Percentiles rank a stretch among this genome's conserved stretches.
These are phyloP conservation scores for Carposina sasakii DNA, from an alignment of 1,140 invertebrate genomes.

Conservation along the genomic window DNA sequence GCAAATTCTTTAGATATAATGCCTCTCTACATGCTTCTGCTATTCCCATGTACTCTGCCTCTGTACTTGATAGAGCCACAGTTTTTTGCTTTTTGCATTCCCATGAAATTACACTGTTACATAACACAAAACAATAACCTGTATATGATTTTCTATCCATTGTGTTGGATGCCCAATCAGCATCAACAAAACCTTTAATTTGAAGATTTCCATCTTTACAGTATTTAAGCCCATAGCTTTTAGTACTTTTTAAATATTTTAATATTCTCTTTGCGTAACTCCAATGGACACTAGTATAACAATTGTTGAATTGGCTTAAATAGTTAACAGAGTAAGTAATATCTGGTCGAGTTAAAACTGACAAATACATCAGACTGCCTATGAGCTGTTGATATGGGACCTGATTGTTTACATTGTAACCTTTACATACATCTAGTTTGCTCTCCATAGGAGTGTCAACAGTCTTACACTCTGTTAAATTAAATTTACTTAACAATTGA, in stretches of 20 bases:
- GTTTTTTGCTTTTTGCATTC: slow-evolving; percentile 14
- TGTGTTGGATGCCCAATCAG: slow-evolving; percentile 15
- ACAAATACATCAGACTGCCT: slow-evolving; percentile 11
- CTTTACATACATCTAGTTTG: neutral
- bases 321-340: slow-evolving; percentile 5
- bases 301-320: slow-evolving; percentile 12
- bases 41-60: slow-evolving; percentile 6
- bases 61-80: slow-evolving; percentile 11
- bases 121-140: slow-evolving; percentile 12
- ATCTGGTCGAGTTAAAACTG: slow-evolving; percentile 6
- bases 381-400: slow-evolving; percentile 9
- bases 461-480: slow-evolving; percentile 9
- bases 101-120: slow-evolving; percentile 21
- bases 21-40: slow-evolving; percentile 21
- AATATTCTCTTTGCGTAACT: slow-evolving; percentile 9
- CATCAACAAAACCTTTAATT: slow-evolving; percentile 14
- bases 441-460: slow-evolving; percentile 14
- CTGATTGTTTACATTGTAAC: neutral
- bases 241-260: slow-evolving; percentile 12
- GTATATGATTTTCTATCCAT: slow-evolving; percentile 23
- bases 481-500: slow-evolving; percentile 16
- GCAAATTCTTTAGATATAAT: slow-evolving; percentile 21
- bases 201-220: neutral
- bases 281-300: slow-evolving; percentile 7
- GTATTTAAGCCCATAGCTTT: slow-evolving; percentile 5